A percentile compares a stretch with the other conserved stretches of the same genome.
These are phyloP conservation scores for Pollimyrus isidori DNA, from an alignment of 2,113 vertebrate genomes.

Conservation along the genomic window DNA sequence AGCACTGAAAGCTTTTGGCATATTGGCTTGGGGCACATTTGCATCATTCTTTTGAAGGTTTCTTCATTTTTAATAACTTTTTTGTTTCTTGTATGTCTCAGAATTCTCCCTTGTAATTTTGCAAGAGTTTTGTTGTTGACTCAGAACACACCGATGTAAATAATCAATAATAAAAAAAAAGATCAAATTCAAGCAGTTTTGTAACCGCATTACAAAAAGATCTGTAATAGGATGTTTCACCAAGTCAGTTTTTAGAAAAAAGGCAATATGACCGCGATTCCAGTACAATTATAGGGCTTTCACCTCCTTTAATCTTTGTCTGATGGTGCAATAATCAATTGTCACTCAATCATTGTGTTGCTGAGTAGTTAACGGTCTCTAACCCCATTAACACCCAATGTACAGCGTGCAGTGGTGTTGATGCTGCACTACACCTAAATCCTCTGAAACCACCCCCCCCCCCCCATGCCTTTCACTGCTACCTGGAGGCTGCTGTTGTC, in stretches of 20 bases:
- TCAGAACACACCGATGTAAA: not conserved
- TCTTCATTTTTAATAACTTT: not conserved
- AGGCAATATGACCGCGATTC: not conserved
- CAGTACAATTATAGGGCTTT: not conserved
- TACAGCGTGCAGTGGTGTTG: not conserved
- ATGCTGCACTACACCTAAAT: not conserved
- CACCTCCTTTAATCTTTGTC: not conserved
- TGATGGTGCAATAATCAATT: not conserved
- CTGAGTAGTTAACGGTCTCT: not conserved
- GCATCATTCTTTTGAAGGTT: not conserved
- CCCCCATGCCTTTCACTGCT: not conserved
- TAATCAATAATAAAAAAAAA: not conserved
- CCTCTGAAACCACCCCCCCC: not conserved
- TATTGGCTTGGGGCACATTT: not conserved
- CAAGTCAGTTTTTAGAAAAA: not conserved
- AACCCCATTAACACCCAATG: not conserved
- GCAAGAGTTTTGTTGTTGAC: not conserved
- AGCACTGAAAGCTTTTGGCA: not conserved
- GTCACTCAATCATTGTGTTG: not conserved
- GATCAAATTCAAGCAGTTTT: not conserved
- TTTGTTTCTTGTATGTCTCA: not conserved
- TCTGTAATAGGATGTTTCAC: not conserved
- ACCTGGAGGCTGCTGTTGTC: not conserved
- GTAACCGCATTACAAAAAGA: not conserved
- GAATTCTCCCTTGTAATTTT: not conserved